A percentile compares a stretch with the other conserved stretches of the same genome.
Conservation (phyloP, 2,797 vertebrate genomes). For the Sebastes hubbsi region DNA sequence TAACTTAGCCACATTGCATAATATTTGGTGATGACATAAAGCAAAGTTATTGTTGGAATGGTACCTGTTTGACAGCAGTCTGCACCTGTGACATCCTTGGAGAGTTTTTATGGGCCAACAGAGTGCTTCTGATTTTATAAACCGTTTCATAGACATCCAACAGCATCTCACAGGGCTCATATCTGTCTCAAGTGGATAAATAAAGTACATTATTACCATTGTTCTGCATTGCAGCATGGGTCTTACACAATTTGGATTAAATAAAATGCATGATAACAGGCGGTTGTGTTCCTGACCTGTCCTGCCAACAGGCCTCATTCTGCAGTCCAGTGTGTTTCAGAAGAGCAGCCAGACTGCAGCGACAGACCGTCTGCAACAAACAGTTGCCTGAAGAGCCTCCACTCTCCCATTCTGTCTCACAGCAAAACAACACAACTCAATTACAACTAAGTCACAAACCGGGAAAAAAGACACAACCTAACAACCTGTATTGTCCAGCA, state of each 20-base stretch:
- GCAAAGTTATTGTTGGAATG: not conserved
- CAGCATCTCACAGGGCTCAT: slow-evolving; percentile 83
- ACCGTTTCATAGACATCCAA: slow-evolving; percentile 83
- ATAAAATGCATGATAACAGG: not conserved
- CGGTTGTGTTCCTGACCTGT: slow-evolving; percentile 68
- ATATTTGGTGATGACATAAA: not conserved
- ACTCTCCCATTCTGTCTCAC: slow-evolving; percentile 82
- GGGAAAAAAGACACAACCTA: not conserved
- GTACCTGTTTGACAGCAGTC: slow-evolving; percentile 78
- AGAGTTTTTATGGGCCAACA: slow-evolving; percentile 82
- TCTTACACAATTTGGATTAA: not conserved
- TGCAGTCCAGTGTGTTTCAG: slow-evolving; percentile 85
- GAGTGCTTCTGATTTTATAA: slow-evolving; percentile 82
- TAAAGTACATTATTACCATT: slow-evolving; percentile 9
- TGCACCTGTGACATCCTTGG: slow-evolving; percentile 68
- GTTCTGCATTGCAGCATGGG: not conserved
- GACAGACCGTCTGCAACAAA: slow-evolving; percentile 82
- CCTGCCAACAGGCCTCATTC: slow-evolving; percentile 80
- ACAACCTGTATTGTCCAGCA: not conserved
- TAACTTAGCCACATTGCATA: not conserved
- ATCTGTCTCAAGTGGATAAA: slow-evolving; percentile 65
- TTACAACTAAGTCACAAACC: slow-evolving; percentile 19
- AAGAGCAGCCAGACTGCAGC: slow-evolving; percentile 84
- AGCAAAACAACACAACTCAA: slow-evolving; percentile 31
- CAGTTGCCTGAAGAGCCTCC: slow-evolving; percentile 72